phyloP scores from a whole-genome alignment of 2,797 vertebrate species.

The Sebastes kiyomatsui region DNA sequence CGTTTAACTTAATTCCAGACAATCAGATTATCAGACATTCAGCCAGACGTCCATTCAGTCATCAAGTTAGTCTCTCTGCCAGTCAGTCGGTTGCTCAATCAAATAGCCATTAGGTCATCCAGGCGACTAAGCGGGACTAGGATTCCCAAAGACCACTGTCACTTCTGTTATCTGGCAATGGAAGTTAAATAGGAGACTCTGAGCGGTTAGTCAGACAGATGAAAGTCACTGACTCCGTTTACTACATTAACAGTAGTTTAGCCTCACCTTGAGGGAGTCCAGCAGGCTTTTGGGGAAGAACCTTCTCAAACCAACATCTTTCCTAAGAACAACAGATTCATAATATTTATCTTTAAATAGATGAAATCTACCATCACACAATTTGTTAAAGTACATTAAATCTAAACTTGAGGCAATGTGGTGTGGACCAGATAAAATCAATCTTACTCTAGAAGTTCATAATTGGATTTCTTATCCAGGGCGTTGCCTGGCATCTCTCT shows the following conservation, averaged over 20 bases:
- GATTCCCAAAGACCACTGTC: background rate
- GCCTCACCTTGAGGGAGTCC: slow-evolving; percentile 95
- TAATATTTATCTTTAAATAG: background rate
- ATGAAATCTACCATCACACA: background rate
- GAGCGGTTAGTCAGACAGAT: background rate
- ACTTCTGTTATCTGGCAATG: background rate
- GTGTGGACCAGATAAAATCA: background rate
- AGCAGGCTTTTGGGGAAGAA: slow-evolving; percentile 98
- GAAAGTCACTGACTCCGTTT: background rate
- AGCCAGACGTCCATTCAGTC: slow-evolving; percentile 42
- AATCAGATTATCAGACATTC: slow-evolving; percentile 58
- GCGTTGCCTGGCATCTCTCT: slow-evolving; percentile 98
- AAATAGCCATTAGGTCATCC: slow-evolving; percentile 24
- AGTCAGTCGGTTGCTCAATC: background rate
- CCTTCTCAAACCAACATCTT: slow-evolving; percentile 96
- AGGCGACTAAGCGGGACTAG: background rate
- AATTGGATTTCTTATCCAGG: slow-evolving; percentile 99
- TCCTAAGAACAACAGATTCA: slow-evolving; percentile 78
- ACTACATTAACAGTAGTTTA: background rate
- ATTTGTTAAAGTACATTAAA: background rate
- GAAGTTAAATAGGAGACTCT: background rate
- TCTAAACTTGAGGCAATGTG: background rate
- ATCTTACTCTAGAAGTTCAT: slow-evolving; percentile 97
- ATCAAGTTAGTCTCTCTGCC: slow-evolving; percentile 22
- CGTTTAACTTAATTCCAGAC: slow-evolving; percentile 47